Percentiles rank a stretch among this genome's conserved stretches.
phyloP scores from a whole-genome alignment of 1,140 invertebrate species.

The Drosophila prosaltans region DNA sequence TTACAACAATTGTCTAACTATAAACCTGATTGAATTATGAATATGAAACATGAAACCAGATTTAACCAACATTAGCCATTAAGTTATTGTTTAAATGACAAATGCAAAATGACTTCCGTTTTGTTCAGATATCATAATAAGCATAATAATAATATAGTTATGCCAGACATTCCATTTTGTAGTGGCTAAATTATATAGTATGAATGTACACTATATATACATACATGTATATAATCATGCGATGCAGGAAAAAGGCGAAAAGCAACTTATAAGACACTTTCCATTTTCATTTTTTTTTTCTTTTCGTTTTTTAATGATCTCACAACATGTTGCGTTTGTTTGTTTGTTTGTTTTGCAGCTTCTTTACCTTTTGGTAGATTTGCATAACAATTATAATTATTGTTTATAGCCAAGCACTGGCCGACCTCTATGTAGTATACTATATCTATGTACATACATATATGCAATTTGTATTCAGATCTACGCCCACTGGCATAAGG shows the following conservation, averaged over 20 bases:
- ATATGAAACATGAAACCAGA: background rate
- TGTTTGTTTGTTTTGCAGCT: conserved; percentile 44
- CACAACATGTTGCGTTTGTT: conserved; percentile 34
- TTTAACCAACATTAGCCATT: background rate
- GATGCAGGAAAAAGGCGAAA: background rate
- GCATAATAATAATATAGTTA: conserved; percentile 60
- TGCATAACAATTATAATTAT: conserved; percentile 63
- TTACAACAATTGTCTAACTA: conserved; percentile 36
- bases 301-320: conserved; percentile 32
- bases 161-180: conserved; percentile 20
- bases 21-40: background rate
- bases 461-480: conserved; percentile 53
- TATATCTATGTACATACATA: conserved; percentile 29
- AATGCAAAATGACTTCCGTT: conserved; percentile 63
- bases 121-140: conserved; percentile 40
- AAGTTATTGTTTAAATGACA: conserved; percentile 21
- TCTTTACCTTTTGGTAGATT: conserved; percentile 47
- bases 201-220: background rate
- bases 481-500: conserved; percentile 37
- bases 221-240: background rate
- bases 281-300: conserved; percentile 54
- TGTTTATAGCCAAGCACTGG: conserved; percentile 33
- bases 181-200: conserved; percentile 40
- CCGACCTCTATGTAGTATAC: conserved; percentile 20
- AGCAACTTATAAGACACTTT: conserved; percentile 51